Conservation (phyloP, 2,797 vertebrate species). For the Neosilurus hyrtlii region DNA sequence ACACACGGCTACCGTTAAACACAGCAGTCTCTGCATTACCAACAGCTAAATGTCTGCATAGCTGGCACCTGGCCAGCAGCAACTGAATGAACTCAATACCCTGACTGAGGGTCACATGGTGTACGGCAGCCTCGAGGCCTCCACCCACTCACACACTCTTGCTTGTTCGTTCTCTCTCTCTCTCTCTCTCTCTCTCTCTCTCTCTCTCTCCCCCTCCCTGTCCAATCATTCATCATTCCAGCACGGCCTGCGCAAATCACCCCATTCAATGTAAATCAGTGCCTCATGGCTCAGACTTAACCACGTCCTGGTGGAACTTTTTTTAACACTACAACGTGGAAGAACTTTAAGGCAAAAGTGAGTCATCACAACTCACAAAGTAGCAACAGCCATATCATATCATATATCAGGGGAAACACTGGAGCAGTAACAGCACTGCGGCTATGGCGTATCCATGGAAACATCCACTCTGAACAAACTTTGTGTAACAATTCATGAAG, state of each 20-base stretch:
- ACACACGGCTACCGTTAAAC: slow-evolving; percentile 75
- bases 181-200: slow-evolving; percentile 36
- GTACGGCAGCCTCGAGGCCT: slow-evolving; percentile 62
- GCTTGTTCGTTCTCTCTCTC: too few species aligned
- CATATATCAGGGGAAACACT: too few species aligned
- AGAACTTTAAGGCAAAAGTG: slow-evolving; percentile 27
- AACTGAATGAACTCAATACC: slow-evolving; percentile 80
- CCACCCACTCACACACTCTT: slow-evolving; percentile 63
- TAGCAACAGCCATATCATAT: too few species aligned
- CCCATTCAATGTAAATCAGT: slow-evolving; percentile 71
- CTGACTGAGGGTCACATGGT: slow-evolving; percentile 76
- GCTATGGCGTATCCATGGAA: slow-evolving; percentile 3
- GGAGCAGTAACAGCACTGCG: too few species aligned
- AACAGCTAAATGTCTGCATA: slow-evolving; percentile 49
- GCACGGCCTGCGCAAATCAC: slow-evolving; percentile 52
- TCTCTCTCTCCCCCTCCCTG: too few species aligned
- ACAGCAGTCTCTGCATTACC: slow-evolving; percentile 52
- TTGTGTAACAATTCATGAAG: not conserved
- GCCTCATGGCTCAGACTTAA: slow-evolving; percentile 32
- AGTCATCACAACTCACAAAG: slow-evolving; percentile 28
- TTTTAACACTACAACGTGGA: slow-evolving; percentile 26
- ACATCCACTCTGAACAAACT: not conserved
- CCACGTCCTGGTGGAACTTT: slow-evolving; percentile 26
- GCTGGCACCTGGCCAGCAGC: slow-evolving; percentile 69
- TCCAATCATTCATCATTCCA: slow-evolving; percentile 73